These are phyloP conservation scores for Sylvietta virens DNA, from an alignment of 2,113 vertebrate genomes.

Conservation along the genomic window DNA sequence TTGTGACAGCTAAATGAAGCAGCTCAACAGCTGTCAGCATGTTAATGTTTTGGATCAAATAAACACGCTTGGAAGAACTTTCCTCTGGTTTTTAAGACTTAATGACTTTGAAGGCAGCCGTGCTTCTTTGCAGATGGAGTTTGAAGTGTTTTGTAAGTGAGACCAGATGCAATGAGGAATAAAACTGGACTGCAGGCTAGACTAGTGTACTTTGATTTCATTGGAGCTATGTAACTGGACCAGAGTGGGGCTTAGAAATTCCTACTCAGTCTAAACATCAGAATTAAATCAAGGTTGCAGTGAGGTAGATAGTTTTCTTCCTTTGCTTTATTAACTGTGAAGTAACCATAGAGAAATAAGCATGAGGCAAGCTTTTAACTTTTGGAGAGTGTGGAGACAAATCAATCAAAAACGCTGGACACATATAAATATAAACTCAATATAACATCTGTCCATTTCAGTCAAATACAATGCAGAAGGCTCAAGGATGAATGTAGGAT, in stretches of 20 bases:
- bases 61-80: conserved; percentile 47
- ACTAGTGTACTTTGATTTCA: background rate
- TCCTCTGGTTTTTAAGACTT: conserved; percentile 11
- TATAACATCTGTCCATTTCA: background rate
- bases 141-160: background rate
- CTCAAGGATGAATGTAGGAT: background rate
- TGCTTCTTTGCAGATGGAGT: background rate
- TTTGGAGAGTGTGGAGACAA: background rate
- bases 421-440: background rate
- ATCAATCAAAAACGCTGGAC: background rate
- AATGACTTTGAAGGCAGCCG: background rate
- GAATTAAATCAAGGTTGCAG: background rate
- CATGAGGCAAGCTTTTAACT: background rate
- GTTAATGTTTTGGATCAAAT: conserved; percentile 6
- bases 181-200: background rate
- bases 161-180: background rate
- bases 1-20: conserved; percentile 33
- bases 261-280: background rate
- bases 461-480: background rate
- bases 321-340: background rate
- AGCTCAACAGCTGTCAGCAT: background rate
- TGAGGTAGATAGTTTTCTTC: background rate
- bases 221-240: background rate
- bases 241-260: background rate
- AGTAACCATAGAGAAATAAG: background rate